Base-by-base conservation (phyloP, 2,113 vertebrate species). In the Crotalus tigris region DNA sequence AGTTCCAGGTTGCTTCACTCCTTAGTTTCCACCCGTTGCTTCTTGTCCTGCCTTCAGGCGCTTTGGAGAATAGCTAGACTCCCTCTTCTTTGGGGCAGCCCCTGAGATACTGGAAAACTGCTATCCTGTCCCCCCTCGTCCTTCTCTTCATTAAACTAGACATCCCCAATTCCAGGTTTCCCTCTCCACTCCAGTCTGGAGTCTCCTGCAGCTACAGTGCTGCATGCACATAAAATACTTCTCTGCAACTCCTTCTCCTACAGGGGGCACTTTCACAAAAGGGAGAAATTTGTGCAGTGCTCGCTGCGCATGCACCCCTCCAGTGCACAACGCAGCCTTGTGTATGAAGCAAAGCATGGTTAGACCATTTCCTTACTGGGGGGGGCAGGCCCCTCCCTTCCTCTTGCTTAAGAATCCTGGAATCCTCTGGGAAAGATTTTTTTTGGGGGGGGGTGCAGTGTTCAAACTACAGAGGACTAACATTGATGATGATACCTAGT, bases 291-390 rank as follows among this genome's bases (percentile, higher is more conserved):
- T 2, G 64, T 17, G 64, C 29, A 2, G 1, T 5, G 64, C 64
- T 13, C 2, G 64, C 0, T 33, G 64, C 2, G 29, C 2, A 4
- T 2, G 64, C 12, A n/a, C 29, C 12, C 24, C 59, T 12, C 59
- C 3, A 29, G 12, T 0, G 10, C 11, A 29, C 3, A 61, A 4
- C 11, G 29, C 64, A 7, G 64, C n/a, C 0, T 33, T 1, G 12
- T 1, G 13, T 13, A 5, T 0, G 64, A 33, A n/a, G 13, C 64
- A 75, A 33, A 33, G 64, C 13, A 33, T 2, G 5, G 13, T 6
- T 15, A 17, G 13, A 33, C 29, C 13, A 17, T 33, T 33, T 33
- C 5, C 15, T 4, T 69, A 15, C 64, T 12, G 10, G 12, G 61
- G 7, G 11, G 12, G 26, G 1, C 61, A 33, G 64, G 29, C n/a